Evolutionary conservation across 2,888 invertebrate species (phyloP), one percentile per base, ranked within the genome.

Genomic region (Icerya purchasi): DNA sequence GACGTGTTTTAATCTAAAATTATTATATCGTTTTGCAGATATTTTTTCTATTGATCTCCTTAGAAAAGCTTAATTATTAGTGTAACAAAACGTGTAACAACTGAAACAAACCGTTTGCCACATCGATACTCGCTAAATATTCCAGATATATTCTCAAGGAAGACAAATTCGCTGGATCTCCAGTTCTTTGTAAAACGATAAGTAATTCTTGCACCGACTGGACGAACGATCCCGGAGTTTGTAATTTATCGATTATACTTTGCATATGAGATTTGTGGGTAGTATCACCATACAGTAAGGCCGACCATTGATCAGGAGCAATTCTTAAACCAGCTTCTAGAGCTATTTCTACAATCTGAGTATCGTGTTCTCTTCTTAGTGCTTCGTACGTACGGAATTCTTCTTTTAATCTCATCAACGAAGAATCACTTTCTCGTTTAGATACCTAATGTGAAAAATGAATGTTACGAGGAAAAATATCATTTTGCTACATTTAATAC

Each of bases 201-300:
- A 90, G 83, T 64, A 94, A 72, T 71, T 94, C 94, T 69, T 89
- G 89, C 0, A 93, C 88, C 23, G 89, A 88, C 67, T 76, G 76
- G 14, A 85, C 83, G 74, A 94, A 94, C 1, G 90, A 88, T 69
- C 89, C 88, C 0, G 93, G 92, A 5, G 90, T 91, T 74, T 93
- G 93, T 62, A 93, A 74, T 75, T 93, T 89, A 70, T 90, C 90
- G 67, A 84, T 83, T 65, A 85, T 84, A 68, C 84, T 84, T 73
- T 98, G 97, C 96, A 98, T 98, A 70, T 97, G 93, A 8, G 92
- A 90, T 70, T 96, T 96, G 70, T 96, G 96, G 2, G 82, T 81
- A 0, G 87, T 84, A 70, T 98, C 97, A 0, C 97, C 97, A 69
- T 97, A 98, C 0, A 98, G 74, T 54, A 98, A 73, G 0, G 94